These are phyloP conservation scores for Schizopygopsis pylzovi DNA, from an alignment of 2,797 vertebrate species.

Conservation along the genomic window DNA sequence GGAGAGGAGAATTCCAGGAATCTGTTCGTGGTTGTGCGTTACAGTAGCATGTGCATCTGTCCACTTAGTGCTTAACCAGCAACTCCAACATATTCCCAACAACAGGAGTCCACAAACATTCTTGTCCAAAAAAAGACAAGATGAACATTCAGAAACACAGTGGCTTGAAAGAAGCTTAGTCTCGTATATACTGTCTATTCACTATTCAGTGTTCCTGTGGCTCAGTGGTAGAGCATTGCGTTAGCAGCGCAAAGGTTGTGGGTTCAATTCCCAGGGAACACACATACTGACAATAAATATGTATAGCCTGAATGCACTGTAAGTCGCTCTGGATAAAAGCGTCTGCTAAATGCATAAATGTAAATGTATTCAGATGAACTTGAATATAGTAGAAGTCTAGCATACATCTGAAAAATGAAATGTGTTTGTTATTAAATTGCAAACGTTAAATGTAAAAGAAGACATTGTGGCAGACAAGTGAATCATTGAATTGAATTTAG, in stretches of 20 bases:
- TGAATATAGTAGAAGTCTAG: background rate
- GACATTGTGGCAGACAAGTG: no score
- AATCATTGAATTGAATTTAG: background rate
- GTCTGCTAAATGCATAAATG: no score
- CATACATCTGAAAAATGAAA: background rate
- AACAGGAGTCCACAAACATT: conserved; percentile 26
- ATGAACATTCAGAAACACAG: conserved; percentile 6
- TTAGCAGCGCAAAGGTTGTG: no score
- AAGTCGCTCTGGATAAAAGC: no score
- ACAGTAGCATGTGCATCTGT: conserved; percentile 51
- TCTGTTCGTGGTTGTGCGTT: conserved; percentile 72
- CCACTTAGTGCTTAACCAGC: conserved; percentile 43
- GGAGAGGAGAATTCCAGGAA: conserved; percentile 80
- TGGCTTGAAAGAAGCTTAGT: background rate
- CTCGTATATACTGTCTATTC: background rate
- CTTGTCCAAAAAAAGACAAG: conserved; percentile 15
- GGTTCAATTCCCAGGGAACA: no score
- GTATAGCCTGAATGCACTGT: no score
- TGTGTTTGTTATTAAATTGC: background rate
- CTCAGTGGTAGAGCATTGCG: no score
- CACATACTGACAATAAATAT: no score
- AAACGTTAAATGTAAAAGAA: background rate
- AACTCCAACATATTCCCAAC: conserved; percentile 31
- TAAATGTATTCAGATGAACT: background rate
- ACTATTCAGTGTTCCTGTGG: no score